These are phyloP conservation scores for Austrolebias charrua DNA, from an alignment of 2,797 vertebrate species.

Conservation along the genomic window DNA sequence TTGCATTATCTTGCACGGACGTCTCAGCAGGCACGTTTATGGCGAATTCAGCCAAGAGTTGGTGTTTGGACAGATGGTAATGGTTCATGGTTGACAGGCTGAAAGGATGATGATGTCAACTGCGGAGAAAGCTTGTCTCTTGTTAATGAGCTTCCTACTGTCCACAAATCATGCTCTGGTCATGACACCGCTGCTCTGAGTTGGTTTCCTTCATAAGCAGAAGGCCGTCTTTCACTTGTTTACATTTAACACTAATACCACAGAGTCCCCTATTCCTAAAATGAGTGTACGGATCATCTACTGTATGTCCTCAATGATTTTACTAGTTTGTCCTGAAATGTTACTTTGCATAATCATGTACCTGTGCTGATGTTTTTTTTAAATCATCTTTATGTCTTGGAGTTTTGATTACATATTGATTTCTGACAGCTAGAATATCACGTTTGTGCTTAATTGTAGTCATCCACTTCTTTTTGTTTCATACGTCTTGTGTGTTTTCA, in stretches of 20 bases:
- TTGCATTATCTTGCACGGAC: slow-evolving; percentile 39
- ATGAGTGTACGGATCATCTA: neutral
- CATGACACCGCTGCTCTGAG: slow-evolving; percentile 15
- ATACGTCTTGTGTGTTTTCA: slow-evolving; percentile 27
- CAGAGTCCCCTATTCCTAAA: neutral
- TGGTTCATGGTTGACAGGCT: slow-evolving; percentile 50
- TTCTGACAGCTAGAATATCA: slow-evolving; percentile 7
- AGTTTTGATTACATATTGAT: neutral
- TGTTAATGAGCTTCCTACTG: slow-evolving; percentile 20
- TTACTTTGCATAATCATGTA: neutral
- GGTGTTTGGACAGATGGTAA: slow-evolving; percentile 56
- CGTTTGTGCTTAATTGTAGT: slow-evolving; percentile 5
- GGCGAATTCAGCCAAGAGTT: slow-evolving; percentile 33
- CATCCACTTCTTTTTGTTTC: neutral
- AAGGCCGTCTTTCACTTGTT: slow-evolving; percentile 5
- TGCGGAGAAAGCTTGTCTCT: slow-evolving; percentile 35
- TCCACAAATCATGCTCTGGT: slow-evolving; percentile 24
- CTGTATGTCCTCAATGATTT: slow-evolving; percentile 3
- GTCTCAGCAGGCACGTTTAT: slow-evolving; percentile 37
- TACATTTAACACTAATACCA: neutral
- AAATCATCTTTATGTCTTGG: neutral
- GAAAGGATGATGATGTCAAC: slow-evolving; percentile 44
- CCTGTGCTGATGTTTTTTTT: slow-evolving; percentile 1
- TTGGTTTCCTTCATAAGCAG: slow-evolving; percentile 2
- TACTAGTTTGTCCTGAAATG: neutral